Evolutionary conservation across 2,113 vertebrate genomes (phyloP), one percentile per base, ranked within the genome.

Genomic region (Phrynocephalus versicolor): DNA sequence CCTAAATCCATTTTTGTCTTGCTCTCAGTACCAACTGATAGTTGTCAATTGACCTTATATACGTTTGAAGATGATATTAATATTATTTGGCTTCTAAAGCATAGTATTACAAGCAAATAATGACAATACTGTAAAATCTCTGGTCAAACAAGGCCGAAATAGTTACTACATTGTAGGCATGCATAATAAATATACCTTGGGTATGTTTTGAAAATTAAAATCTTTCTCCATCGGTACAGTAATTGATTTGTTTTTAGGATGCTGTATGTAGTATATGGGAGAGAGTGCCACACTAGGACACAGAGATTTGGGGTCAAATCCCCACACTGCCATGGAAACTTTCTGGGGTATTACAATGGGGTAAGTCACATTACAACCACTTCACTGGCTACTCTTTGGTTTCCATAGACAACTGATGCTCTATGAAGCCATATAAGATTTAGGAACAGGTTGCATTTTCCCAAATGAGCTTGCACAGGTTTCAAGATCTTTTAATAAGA

Each of bases 31-130:
- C 33, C 39, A 83, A 73, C 30, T 62, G 35, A 83, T 64, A 33
- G 60, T 41, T 83, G 45, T 83, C 55, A 83, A n/a, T n/a, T 18
- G 64, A 83, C 25, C 55, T 39, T 62, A 3, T 35, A n/a, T 14
- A 73, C 39, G 64, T 73, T 10, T 74, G 70, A 83, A 83, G 81
- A 76, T 84, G 30, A 79, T 51, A 62, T 62, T 62, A 72, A 80
- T 62, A 41, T 37, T 67, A 27, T 85, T 80, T 39, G 71, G 30
- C 27, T 30, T 69, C 39, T 71, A 72, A 85, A n/a, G 51, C 60
- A 73, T 1, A 70, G 33, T 3, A 37, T 51, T 33, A 62, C 57
- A 83, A 64, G 7, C 39, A 30, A 35, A 30, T 3, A 51, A 27
- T 15, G 8, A 9, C 15, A 1, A 55, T 30, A n/a, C n/a, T n/a